Evolutionary conservation across 2,888 invertebrate species (phyloP).

Genomic region (Sinelater perroti): DNA sequence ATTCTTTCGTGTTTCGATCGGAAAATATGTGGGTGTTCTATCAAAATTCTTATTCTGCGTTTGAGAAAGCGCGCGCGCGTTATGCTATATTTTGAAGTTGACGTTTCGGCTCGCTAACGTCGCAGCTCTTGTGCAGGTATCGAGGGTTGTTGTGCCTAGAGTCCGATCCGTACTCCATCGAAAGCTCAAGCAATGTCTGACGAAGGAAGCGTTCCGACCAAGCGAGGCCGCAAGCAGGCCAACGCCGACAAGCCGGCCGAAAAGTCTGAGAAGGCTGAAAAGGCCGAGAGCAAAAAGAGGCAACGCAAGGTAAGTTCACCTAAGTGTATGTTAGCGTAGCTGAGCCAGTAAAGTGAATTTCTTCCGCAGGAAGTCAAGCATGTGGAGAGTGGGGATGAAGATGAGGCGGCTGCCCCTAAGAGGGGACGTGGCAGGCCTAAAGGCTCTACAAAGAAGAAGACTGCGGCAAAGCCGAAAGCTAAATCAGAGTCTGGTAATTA

Average conservation of each 20-base stretch:
- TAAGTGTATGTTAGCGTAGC: too few species aligned
- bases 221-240: constrained; percentile 64
- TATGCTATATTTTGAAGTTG: constrained; percentile 47
- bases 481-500: constrained; percentile 47
- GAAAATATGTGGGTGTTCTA: constrained; percentile 60
- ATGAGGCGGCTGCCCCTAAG: constrained; percentile 60
- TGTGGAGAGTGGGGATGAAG: constrained; percentile 50
- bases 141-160: too few species aligned
- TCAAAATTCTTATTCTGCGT: constrained; percentile 59
- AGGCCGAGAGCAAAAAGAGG: constrained; percentile 42
- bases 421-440: constrained; percentile 67
- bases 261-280: constrained; percentile 42
- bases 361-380: constrained; percentile 44
- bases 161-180: too few species aligned
- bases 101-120: too few species aligned
- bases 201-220: constrained; percentile 57
- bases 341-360: too few species aligned
- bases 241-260: too few species aligned
- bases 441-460: constrained; percentile 64
- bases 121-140: too few species aligned
- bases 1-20: constrained; percentile 38
- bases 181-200: constrained; percentile 54
- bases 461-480: constrained; percentile 58
- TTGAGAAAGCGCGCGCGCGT: constrained; percentile 58
- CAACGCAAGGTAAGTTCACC: constrained; percentile 24